These are phyloP conservation scores for Cariama cristata DNA, from an alignment of 2,113 vertebrate species.

Conservation along the genomic window DNA sequence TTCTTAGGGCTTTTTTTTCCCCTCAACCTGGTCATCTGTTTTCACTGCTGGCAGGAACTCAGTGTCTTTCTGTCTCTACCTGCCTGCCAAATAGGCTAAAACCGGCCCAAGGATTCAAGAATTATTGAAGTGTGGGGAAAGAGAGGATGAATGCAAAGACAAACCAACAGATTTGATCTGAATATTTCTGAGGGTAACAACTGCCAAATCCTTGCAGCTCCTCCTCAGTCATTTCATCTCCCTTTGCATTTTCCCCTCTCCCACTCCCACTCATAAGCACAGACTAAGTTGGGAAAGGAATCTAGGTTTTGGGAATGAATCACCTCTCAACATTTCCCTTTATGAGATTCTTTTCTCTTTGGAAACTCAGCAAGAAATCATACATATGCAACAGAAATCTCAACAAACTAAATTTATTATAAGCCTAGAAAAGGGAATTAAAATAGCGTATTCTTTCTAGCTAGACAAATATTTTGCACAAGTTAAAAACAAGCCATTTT, in stretches of 20 bases:
- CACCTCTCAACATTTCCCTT: constrained; percentile 9
- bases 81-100: not conserved
- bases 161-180: not conserved
- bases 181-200: not conserved
- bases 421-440: not conserved
- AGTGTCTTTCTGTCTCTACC: not conserved
- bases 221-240: not conserved
- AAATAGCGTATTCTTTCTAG: not conserved
- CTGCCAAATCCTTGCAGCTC: not conserved
- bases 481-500: not conserved
- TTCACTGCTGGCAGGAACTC: not conserved
- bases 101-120: not conserved
- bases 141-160: not conserved
- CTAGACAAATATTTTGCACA: not conserved
- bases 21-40: not conserved
- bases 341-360: not conserved
- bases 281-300: not conserved
- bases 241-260: not conserved
- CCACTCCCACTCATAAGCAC: not conserved
- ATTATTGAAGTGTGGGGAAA: not conserved
- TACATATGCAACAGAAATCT: constrained; percentile 44
- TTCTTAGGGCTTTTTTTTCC: not conserved
- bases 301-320: constrained; percentile 42
- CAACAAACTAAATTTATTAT: not conserved
- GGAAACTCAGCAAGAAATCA: constrained; percentile 46